Conservation (phyloP, 2,113 vertebrate genomes). For the Pogona vitticeps region DNA sequence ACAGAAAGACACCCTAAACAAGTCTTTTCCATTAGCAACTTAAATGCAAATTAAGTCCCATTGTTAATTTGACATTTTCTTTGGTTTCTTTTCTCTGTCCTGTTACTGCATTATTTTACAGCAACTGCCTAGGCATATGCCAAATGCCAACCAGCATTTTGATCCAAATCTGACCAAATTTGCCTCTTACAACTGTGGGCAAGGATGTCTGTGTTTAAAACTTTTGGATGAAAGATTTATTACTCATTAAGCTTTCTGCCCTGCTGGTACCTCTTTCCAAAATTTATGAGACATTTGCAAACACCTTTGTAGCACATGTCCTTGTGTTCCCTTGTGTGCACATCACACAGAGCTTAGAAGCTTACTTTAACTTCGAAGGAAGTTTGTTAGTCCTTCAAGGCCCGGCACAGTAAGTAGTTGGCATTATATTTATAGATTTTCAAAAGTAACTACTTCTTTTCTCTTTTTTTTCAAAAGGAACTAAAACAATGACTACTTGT, state of each 20-base stretch:
- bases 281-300: slow-evolving; percentile 34
- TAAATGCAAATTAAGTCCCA: slow-evolving; percentile 72
- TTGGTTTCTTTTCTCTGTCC: slow-evolving; percentile 86
- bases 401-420: no score
- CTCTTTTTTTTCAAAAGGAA: no score
- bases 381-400: no score
- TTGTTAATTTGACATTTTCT: slow-evolving; percentile 74
- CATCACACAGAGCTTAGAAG: background rate
- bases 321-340: background rate
- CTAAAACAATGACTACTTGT: no score
- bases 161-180: slow-evolving; percentile 98
- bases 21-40: slow-evolving; percentile 83
- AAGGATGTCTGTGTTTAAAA: slow-evolving; percentile 86
- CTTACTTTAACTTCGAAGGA: no score
- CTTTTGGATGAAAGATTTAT: slow-evolving; percentile 94
- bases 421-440: no score
- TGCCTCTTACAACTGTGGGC: slow-evolving; percentile 99
- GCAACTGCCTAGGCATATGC: slow-evolving; percentile 99
- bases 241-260: slow-evolving; percentile 86
- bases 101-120: slow-evolving; percentile 87
- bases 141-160: slow-evolving; percentile 97
- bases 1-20: slow-evolving; percentile 77
- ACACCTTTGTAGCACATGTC: background rate
- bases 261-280: slow-evolving; percentile 51
- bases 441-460: no score